Conservation (phyloP, 1,140 invertebrate species). For the Limonius californicus region DNA sequence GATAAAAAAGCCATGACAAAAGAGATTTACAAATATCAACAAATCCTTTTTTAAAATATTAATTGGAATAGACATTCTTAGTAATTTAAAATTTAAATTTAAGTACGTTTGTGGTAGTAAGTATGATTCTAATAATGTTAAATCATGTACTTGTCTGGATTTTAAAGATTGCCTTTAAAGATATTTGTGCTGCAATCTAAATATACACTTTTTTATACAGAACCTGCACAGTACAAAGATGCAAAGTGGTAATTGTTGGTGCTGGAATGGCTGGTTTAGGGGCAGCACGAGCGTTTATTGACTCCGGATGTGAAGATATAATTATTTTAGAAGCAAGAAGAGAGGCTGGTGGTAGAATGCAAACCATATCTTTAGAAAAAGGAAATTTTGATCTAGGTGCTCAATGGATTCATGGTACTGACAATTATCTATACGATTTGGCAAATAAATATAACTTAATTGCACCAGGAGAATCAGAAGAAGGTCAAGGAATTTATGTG, state of each 20-base stretch:
- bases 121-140: too few relatives aligned
- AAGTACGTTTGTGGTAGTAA: too few relatives aligned
- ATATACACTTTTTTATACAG: not conserved
- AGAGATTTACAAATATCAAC: too few relatives aligned
- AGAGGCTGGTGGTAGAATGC: conserved; percentile 59
- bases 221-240: not conserved
- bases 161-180: not conserved
- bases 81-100: too few relatives aligned
- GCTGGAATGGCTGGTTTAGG: conserved; percentile 60
- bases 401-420: conserved; percentile 71
- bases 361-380: conserved; percentile 48
- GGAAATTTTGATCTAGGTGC: conserved; percentile 62
- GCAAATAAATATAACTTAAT: conserved; percentile 48
- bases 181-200: not conserved
- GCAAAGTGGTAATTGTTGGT: conserved; percentile 52
- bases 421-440: conserved; percentile 55
- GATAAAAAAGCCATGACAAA: too few relatives aligned
- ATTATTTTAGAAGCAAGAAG: conserved; percentile 56
- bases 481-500: conserved; percentile 56
- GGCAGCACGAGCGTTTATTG: conserved; percentile 51
- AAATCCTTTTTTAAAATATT: too few relatives aligned
- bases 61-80: too few relatives aligned
- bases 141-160: too few relatives aligned
- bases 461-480: conserved; percentile 47
- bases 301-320: conserved; percentile 52